Evolutionary conservation across 2,797 vertebrate genomes (phyloP).

Genomic region (Cryptoprocta ferox): DNA sequence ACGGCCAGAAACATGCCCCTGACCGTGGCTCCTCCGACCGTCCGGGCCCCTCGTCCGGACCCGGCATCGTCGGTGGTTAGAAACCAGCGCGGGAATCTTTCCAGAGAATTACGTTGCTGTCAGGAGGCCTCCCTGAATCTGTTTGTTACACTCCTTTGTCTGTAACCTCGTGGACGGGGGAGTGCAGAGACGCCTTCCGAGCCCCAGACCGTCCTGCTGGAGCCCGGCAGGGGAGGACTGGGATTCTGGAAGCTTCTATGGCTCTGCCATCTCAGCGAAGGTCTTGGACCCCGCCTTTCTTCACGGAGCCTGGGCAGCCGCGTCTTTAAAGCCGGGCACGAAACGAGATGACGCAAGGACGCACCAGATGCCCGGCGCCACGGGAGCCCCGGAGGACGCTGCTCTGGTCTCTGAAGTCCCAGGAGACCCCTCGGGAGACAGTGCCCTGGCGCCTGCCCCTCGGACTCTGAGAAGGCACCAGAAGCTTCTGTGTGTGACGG

Average conservation of each 20-base stretch:
- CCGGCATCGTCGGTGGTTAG: background rate
- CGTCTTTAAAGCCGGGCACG: accelerated
- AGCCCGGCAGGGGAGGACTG: accelerated
- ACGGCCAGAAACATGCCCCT: constrained; percentile 62
- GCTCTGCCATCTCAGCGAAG: background rate
- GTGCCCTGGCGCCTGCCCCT: background rate
- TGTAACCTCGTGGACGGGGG: background rate
- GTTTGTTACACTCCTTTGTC: background rate
- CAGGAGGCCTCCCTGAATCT: accelerated
- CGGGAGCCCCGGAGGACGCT: accelerated
- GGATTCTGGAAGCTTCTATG: background rate
- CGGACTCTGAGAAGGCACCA: accelerated
- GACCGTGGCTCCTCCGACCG: constrained; percentile 25
- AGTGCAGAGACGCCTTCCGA: accelerated
- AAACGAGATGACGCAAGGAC: too few species aligned
- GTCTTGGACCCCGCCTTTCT: too few species aligned
- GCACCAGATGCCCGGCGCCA: accelerated
- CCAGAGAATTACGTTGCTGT: accelerated
- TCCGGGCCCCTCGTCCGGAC: background rate
- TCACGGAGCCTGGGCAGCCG: accelerated
- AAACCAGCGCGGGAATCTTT: accelerated
- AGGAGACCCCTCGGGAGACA: accelerated
- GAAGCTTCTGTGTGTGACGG: background rate
- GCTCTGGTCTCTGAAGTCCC: accelerated
- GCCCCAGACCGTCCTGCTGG: background rate